A percentile compares a stretch with the other conserved stretches of the same genome.
Evolutionary conservation across 2,113 vertebrate genomes (phyloP).

Genomic region (Callopanchax toddi): DNA sequence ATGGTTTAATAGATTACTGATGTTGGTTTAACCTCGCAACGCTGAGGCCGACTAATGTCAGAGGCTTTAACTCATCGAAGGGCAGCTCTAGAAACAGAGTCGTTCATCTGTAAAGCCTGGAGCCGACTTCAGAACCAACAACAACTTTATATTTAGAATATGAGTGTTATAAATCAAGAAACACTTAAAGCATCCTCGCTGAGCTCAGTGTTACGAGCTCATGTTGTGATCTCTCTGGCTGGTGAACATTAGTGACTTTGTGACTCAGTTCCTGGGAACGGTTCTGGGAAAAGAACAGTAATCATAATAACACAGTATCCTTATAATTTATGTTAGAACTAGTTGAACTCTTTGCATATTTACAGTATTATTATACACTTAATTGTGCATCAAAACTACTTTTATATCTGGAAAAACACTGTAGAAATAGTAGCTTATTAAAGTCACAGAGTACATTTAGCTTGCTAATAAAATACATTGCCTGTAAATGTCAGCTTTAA

Average conservation of each 20-base stretch:
- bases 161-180: constrained; percentile 2
- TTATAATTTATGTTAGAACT: no score
- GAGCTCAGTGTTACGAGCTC: constrained; percentile 3
- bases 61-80: constrained; percentile 19
- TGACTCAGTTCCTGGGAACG: constrained; percentile 4
- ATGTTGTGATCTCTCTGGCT: background rate
- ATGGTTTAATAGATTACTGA: constrained; percentile 39
- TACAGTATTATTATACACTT: no score
- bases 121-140: background rate
- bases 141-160: constrained; percentile 8
- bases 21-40: constrained; percentile 35
- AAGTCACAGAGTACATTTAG: no score
- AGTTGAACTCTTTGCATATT: no score
- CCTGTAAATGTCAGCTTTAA: no score
- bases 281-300: background rate
- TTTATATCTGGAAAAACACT: no score
- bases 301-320: background rate
- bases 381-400: no score
- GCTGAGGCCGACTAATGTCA: constrained; percentile 25
- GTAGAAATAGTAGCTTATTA: no score
- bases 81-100: background rate
- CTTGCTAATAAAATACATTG: no score
- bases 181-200: constrained; percentile 1
- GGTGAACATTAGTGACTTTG: background rate
- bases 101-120: background rate